Percentiles rank a stretch among this genome's conserved stretches.
phyloP scores from a whole-genome alignment of 2,797 vertebrate species.

The Sylvia borin region DNA sequence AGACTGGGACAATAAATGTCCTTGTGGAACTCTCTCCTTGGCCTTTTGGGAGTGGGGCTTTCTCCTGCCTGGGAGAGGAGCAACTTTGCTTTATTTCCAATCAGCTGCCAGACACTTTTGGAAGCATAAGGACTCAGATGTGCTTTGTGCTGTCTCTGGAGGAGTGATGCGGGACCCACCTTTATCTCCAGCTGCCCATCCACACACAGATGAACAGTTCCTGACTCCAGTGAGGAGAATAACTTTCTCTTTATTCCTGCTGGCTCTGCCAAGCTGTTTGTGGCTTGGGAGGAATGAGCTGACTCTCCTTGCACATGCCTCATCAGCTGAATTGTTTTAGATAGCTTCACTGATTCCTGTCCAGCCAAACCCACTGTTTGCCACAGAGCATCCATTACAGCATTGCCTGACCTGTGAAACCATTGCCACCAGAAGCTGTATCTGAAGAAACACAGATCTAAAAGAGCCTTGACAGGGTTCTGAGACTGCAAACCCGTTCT shows the following conservation, averaged over 20 bases:
- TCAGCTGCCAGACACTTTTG: neutral
- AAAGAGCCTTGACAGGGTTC: neutral
- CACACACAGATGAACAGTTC: rapidly evolving
- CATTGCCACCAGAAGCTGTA: neutral
- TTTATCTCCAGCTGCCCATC: neutral
- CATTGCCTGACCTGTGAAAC: neutral
- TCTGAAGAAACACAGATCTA: neutral
- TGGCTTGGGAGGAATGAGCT: neutral
- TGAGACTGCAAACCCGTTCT: neutral
- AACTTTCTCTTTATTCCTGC: neutral
- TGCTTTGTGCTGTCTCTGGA: neutral
- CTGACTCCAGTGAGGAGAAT: neutral
- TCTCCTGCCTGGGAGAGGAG: neutral
- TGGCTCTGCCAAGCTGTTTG: neutral
- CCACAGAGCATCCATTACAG: neutral
- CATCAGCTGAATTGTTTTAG: neutral
- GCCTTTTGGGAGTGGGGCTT: neutral
- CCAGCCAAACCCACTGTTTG: neutral
- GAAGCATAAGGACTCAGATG: rapidly evolving
- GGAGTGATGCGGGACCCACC: rapidly evolving
- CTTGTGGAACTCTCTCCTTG: neutral
- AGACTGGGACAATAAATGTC: neutral
- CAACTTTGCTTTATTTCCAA: neutral
- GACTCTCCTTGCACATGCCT: neutral
- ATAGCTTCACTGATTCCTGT: neutral